Conservation (phyloP, 2,113 vertebrate genomes). For the Alethe castanea region DNA sequence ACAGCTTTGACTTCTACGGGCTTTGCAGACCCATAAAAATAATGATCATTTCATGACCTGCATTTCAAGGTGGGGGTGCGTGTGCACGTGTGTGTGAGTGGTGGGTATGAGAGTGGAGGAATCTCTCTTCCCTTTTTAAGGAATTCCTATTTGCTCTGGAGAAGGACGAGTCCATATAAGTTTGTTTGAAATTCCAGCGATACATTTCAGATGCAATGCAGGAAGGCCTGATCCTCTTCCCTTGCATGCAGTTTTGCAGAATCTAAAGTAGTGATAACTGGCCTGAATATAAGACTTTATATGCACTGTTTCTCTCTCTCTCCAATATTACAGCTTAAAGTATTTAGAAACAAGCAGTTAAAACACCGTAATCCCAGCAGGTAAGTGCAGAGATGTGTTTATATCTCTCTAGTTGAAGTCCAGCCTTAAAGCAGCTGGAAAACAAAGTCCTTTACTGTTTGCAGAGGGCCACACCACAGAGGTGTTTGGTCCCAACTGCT, state of each 20-base stretch:
- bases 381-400: neutral
- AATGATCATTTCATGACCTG: conserved; percentile 59
- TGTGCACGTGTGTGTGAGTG: neutral
- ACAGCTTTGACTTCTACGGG: conserved; percentile 65
- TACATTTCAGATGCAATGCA: neutral
- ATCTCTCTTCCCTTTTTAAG: neutral
- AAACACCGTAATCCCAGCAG: neutral
- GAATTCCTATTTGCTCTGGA: conserved; percentile 12
- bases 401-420: neutral
- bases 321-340: neutral
- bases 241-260: neutral
- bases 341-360: neutral
- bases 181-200: neutral
- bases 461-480: neutral
- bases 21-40: conserved; percentile 68
- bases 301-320: neutral
- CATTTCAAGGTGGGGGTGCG: neutral
- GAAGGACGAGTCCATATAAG: neutral
- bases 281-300: neutral
- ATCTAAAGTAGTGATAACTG: neutral
- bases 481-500: neutral
- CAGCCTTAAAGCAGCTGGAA: neutral
- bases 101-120: neutral
- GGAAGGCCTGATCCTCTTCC: neutral
- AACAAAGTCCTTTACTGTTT: neutral